Percentiles rank a stretch among this genome's conserved stretches.
Conservation (phyloP, 2,797 vertebrate species). For the Pempheris klunzingeri region DNA sequence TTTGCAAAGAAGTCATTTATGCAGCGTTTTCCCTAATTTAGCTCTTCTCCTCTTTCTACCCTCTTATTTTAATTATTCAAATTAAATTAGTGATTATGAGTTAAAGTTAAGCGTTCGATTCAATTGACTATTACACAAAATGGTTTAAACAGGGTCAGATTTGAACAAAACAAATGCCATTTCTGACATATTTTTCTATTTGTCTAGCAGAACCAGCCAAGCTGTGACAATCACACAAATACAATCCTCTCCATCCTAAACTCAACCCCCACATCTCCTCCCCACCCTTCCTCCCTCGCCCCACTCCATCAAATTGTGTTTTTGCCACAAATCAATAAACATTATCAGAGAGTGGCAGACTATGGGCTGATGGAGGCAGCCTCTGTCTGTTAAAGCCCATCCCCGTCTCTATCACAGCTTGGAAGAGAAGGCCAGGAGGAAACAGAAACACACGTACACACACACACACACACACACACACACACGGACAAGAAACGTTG, state of each 20-base stretch:
- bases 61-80: conserved; percentile 3
- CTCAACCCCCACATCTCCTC: conserved; percentile 4
- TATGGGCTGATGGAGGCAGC: conserved; percentile 82
- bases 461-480: conserved; percentile 18
- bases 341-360: conserved; percentile 88
- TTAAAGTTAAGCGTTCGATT: not conserved
- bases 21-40: not conserved
- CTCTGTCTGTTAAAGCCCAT: conserved; percentile 81
- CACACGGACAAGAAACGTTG: not conserved
- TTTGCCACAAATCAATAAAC: conserved; percentile 88
- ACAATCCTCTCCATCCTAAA: conserved; percentile 32
- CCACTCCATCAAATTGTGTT: conserved; percentile 85
- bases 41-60: not conserved
- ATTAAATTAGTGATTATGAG: conserved; percentile 1
- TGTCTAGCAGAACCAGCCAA: conserved; percentile 52
- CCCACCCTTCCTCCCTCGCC: conserved; percentile 40
- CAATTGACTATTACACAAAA: conserved; percentile 8
- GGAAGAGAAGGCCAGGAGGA: conserved; percentile 66
- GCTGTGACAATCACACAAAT: conserved; percentile 70
- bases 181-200: conserved; percentile 45
- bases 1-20: conserved; percentile 17
- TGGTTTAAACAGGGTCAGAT: not conserved
- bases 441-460: conserved; percentile 35
- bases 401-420: conserved; percentile 79
- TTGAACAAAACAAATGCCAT: conserved; percentile 31